Conservation (phyloP, 2,888 invertebrate species). For the Drosophila macrospina region DNA sequence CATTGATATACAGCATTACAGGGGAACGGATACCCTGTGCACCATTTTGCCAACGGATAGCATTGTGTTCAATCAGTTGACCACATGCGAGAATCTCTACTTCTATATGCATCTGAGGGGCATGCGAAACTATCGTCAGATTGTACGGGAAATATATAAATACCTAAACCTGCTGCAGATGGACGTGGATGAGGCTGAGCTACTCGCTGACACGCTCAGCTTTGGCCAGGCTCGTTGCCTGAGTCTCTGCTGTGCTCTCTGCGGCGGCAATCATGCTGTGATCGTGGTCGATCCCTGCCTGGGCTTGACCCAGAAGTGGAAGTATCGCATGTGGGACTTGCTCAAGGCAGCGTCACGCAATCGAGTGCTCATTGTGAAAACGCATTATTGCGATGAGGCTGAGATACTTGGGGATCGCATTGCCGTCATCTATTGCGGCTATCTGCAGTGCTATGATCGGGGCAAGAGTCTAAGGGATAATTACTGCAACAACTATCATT, state of each 20-base stretch:
- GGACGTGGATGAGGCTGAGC: background rate
- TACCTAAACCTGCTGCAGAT: constrained; percentile 8
- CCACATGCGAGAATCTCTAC: constrained; percentile 16
- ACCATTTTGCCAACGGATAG: constrained; percentile 15
- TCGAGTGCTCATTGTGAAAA: constrained; percentile 28
- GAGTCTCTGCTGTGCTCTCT: constrained; percentile 29
- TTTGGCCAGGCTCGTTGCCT: constrained; percentile 24
- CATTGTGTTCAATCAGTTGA: constrained; percentile 23
- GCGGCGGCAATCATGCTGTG: constrained; percentile 26
- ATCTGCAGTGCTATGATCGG: constrained; percentile 17
- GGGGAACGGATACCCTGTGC: constrained; percentile 9
- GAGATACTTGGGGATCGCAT: constrained; percentile 30
- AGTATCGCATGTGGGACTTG: constrained; percentile 25
- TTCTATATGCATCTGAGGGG: constrained; percentile 34
- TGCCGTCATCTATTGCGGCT: constrained; percentile 18
- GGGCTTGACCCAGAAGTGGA: background rate
- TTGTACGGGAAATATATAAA: constrained; percentile 16
- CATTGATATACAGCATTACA: background rate
- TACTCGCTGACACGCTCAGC: background rate
- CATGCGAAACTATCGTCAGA: constrained; percentile 28
- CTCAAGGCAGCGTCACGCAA: constrained; percentile 2
- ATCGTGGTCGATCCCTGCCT: constrained; percentile 19
- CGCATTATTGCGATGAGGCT: constrained; percentile 24
- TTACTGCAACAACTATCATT: constrained; percentile 8
- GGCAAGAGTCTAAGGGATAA: background rate